A percentile compares a stretch with the other conserved stretches of the same genome.
These are phyloP conservation scores for Nomada goodeniana DNA, from an alignment of 2,888 invertebrate genomes.

Conservation along the genomic window DNA sequence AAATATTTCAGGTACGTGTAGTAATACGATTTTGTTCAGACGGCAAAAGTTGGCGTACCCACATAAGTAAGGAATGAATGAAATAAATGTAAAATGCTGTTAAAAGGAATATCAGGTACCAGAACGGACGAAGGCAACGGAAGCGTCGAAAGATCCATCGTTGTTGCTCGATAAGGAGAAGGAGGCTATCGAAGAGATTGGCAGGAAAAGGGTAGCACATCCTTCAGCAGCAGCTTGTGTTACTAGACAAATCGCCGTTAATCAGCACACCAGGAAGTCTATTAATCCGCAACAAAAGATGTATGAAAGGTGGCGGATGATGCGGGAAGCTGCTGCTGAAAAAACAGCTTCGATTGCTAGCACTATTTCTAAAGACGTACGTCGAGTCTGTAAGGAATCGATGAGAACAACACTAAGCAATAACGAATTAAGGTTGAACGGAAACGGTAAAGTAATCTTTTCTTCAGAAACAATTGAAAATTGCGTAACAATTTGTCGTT, in stretches of 20 bases:
- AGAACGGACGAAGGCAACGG: conserved; percentile 76
- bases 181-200: conserved; percentile 75
- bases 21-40: not conserved
- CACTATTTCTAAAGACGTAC: conserved; percentile 10
- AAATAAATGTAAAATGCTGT: conserved; percentile 1
- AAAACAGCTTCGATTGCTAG: conserved; percentile 57
- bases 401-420: conserved; percentile 39
- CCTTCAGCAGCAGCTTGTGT: conserved; percentile 79
- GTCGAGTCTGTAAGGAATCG: conserved; percentile 7
- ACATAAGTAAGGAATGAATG: not conserved
- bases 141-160: conserved; percentile 64
- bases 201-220: conserved; percentile 91
- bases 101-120: conserved; percentile 80
- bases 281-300: conserved; percentile 79
- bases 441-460: conserved; percentile 72
- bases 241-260: conserved; percentile 71
- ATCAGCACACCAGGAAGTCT: conserved; percentile 73
- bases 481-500: not conserved
- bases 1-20: conserved; percentile 91
- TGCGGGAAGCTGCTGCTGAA: conserved; percentile 76
- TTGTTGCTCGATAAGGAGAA: conserved; percentile 55
- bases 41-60: not conserved
- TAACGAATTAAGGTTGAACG: conserved; percentile 74
- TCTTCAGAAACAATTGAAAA: not conserved
- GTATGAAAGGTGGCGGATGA: conserved; percentile 81